These are phyloP conservation scores for Eilema depressum DNA, from an alignment of 2,888 invertebrate genomes.

Conservation along the genomic window DNA sequence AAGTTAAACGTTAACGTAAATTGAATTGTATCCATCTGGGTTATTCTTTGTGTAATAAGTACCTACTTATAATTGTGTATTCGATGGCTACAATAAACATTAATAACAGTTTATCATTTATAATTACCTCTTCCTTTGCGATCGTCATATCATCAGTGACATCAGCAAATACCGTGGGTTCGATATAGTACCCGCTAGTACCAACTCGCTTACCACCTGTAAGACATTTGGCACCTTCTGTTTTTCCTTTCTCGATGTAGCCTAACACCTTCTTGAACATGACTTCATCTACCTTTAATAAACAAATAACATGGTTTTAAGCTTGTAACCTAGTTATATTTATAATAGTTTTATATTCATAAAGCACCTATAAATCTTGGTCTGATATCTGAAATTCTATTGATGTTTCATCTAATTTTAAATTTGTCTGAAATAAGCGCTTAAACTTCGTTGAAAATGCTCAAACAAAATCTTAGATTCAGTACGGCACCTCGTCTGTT, in stretches of 20 bases:
- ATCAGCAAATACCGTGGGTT: constrained; percentile 92
- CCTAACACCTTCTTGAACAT: constrained; percentile 92
- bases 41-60: no score
- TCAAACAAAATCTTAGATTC: background rate
- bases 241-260: constrained; percentile 92
- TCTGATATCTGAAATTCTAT: background rate
- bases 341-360: no score
- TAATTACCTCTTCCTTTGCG: constrained; percentile 90
- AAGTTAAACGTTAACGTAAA: background rate
- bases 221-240: constrained; percentile 92
- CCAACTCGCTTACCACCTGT: constrained; percentile 90
- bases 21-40: background rate
- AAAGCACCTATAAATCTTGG: background rate
- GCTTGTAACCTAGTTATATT: background rate
- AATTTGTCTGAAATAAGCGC: background rate
- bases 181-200: constrained; percentile 90
- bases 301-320: constrained; percentile 41
- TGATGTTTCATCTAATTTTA: background rate
- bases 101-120: no score
- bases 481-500: background rate
- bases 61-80: background rate
- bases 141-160: constrained; percentile 92
- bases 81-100: background rate
- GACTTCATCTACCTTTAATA: constrained; percentile 88
- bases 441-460: background rate